Base-by-base conservation (phyloP, 1,140 invertebrate genomes). In the Yoshiicerus persimilis region DNA sequence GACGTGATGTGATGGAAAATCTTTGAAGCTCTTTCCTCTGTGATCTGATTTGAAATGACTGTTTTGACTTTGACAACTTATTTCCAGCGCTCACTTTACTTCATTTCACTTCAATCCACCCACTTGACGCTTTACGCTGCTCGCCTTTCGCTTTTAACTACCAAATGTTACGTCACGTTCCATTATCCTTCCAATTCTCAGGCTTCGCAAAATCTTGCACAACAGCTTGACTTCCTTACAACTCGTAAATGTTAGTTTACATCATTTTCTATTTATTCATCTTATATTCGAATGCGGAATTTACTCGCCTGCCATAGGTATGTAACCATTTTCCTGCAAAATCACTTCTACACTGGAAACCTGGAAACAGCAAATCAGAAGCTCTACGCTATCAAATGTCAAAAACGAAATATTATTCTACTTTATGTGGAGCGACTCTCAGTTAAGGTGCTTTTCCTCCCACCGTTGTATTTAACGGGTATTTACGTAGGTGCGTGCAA, bases 21-120 rank as follows among this genome's bases (percentile, higher is more conserved):
- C 16, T 80, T 80, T 80, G 75, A 80, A 80, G 75, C 75, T 36
- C 30, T 80, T 80, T 80, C 38, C 34, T 38, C 75, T 80, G 75
- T 80, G 75, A 80, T 38, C 27, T 80, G 75, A 80, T 80, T 80
- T 32, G 75, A 80, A 80, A 80, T 32, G 75, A 80, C 75, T 80
- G 75, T 80, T 80, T 80, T 80, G 75, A 80, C 75, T 80, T 80
- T 80, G 75, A 80, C 32, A 80, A 80, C 75, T 80, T 80, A 80
- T 80, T 80, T 38, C 32, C 75, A 80, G 75, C 34, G 75, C 75
- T 80, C 75, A 80, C 75, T 80, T 80, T 80, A 80, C 75, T 80
- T 80, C 75, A 80, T 36, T 36, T n/a, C 75, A 38, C 34, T 30
- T 38, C 16, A 80, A 34, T 80, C 30, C 75, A 80, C 34, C 20